phyloP scores from a whole-genome alignment of 2,113 vertebrate species.

The Rhipidura dahli region DNA sequence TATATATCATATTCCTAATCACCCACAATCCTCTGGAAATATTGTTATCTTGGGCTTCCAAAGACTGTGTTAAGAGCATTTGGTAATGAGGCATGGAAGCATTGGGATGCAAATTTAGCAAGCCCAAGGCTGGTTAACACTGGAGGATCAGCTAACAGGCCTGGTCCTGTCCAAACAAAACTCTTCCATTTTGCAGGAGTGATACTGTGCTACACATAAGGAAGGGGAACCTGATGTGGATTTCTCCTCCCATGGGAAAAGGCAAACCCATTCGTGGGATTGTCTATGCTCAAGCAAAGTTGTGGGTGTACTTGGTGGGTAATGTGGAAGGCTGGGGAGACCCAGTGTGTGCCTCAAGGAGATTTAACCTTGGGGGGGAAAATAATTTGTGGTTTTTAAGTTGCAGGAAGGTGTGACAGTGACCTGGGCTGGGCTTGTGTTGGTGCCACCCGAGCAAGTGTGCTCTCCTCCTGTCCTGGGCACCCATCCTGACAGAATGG shows the following conservation, averaged over 20 bases:
- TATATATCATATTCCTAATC: neutral
- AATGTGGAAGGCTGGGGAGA: neutral
- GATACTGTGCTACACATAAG: neutral
- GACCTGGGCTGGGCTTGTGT: neutral
- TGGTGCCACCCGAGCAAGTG: fast-evolving
- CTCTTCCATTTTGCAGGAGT: neutral
- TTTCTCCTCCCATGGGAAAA: neutral
- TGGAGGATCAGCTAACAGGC: neutral
- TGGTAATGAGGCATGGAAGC: neutral
- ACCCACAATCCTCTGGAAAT: neutral
- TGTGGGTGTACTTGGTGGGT: neutral
- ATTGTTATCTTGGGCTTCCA: neutral
- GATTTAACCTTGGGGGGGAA: neutral
- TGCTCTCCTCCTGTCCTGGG: neutral
- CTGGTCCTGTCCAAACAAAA: neutral
- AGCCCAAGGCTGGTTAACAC: neutral
- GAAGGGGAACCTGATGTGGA: neutral
- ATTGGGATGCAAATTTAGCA: neutral
- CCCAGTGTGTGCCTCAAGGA: neutral
- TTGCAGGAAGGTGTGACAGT: neutral
- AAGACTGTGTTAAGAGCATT: neutral
- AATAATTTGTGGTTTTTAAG: neutral
- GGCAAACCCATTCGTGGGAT: neutral
- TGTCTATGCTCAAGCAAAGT: neutral
- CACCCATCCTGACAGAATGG: neutral